Evolutionary conservation across 2,113 vertebrate species (phyloP), one percentile per base, ranked within the genome.

Genomic region (Thamnophis sirtalis): DNA sequence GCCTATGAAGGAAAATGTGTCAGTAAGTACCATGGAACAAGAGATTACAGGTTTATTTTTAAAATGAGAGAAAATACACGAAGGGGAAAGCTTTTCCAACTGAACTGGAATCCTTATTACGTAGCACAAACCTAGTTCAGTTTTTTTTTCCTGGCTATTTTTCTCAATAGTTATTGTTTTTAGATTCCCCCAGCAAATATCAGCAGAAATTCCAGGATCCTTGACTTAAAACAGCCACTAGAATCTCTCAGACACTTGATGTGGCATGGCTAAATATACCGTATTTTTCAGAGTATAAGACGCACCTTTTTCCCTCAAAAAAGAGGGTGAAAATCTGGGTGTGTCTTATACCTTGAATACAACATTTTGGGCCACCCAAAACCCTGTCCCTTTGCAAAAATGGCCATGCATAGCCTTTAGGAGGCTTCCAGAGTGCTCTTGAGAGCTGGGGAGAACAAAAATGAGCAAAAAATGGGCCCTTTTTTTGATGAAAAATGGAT

Each of bases 1-100:
- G 99, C 99, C 84, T 99, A 99, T 0, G 98, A 99, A 96, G 99
- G 99, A 91, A 99, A 98, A 97, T 99, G 99, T 96, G 98, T 99
- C 97, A 99, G 99, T 99, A 98, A 97, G 99, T 99, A 97, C 96
- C 95, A 93, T 1, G 49, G 0, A 6, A 54, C 3, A 0, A 54
- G 63, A 3, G n/a, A 0, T 0, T 33, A 0, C 49, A 21, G 88
- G 19, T 28, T 55, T 84, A 3, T 92, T 93, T 90, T 49, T 38
- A 68, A 50, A 38, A 1, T 8, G 38, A 68, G 24, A 51, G 0
- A 21, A 3, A 17, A 13, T 50, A 51, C 9, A 38, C 17, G 4
- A 15, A 21, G 51, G 58, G 51, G 48, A 11, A 89, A 60, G 68
- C 28, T 84, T 24, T 49, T 26, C 9, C 51, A 26, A 48, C 50